Base-by-base conservation (phyloP, 2,888 invertebrate genomes). In the Nomada ferruginata region DNA sequence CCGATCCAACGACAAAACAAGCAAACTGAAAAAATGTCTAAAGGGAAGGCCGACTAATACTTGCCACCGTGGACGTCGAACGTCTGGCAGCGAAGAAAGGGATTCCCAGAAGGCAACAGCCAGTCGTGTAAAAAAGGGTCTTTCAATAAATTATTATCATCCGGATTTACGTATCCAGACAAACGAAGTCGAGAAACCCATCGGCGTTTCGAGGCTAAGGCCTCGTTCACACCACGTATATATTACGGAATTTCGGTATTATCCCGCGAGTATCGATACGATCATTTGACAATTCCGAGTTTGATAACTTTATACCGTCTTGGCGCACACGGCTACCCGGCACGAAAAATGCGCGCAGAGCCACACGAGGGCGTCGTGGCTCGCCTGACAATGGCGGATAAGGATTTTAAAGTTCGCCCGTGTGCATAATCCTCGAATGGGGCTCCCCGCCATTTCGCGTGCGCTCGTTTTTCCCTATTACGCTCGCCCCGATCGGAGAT, bases 231-330 rank as follows among this genome's bases (percentile, higher is more conserved):
- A 76, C 78, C 73, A 63, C 70, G 74, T 69, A 76, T 69, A 82
- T 84, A 88, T 88, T 83, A 84, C 44, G 85, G 87, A 84, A 85
- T 85, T 82, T 87, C 80, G 84, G 79, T 84, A 83, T 88, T 88
- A 88, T 84, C 61, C 70, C 66, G 36, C 63, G 52, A n/a, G 70
- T 83, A 88, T 88, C 87, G 83, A 86, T 86, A 68, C 72, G 76
- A 79, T 84, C 82, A 76, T 79, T 76, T 61, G 76, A 57, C 60
- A 70, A 73, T 76, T 68, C 36, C 59, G 47, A 23, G 71, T 44
- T 79, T 64, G 78, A 85, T 82, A 84, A 79, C 73, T 84, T 81
- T 82, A 78, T 82, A 82, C 61, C 36, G 44, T 59, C 11, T 3
- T n/a, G 29, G 18, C 47, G 57, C 72, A 52, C 63, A 29, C 65